A percentile compares a stretch with the other conserved stretches of the same genome.
Conservation (phyloP, 2,888 invertebrate genomes). For the Pediacus dermestoides region DNA sequence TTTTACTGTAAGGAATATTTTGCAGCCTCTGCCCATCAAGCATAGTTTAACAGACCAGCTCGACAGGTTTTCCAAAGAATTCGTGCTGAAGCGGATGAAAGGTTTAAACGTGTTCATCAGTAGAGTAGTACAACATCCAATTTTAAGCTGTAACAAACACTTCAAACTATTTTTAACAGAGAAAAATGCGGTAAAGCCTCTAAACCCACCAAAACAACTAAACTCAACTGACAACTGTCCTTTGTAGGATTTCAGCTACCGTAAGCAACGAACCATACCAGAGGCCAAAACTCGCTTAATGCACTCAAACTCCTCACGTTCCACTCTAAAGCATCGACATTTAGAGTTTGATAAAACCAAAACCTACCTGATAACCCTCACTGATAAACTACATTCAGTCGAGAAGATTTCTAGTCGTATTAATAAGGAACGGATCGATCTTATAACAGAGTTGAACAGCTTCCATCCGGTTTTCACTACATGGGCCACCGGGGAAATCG, state of each 20-base stretch:
- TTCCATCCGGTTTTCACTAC: constrained; percentile 60
- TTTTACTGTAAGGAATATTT: constrained; percentile 27
- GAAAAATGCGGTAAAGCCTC: constrained; percentile 56
- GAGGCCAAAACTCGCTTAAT: constrained; percentile 46
- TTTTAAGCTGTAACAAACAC: constrained; percentile 63
- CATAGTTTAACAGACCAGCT: constrained; percentile 64
- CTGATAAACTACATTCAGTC: constrained; percentile 60
- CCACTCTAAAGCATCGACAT: constrained; percentile 56
- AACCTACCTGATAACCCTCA: constrained; percentile 58
- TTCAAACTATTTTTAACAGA: constrained; percentile 64
- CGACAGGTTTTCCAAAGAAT: constrained; percentile 68
- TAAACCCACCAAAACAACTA: neutral
- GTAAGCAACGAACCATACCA: constrained; percentile 54
- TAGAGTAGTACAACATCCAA: constrained; percentile 65
- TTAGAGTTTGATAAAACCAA: constrained; percentile 62
- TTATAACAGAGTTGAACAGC: constrained; percentile 55
- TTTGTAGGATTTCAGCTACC: constrained; percentile 59
- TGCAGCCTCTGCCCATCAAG: constrained; percentile 67
- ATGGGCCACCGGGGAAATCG: constrained; percentile 60
- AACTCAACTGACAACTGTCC: neutral
- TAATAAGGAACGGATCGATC: constrained; percentile 60
- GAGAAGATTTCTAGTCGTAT: constrained; percentile 64
- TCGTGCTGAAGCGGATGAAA: constrained; percentile 63
- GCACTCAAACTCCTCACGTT: constrained; percentile 36
- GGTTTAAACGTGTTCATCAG: constrained; percentile 63